Conservation (phyloP, 2,888 invertebrate genomes). For the Eilema griseolum region DNA sequence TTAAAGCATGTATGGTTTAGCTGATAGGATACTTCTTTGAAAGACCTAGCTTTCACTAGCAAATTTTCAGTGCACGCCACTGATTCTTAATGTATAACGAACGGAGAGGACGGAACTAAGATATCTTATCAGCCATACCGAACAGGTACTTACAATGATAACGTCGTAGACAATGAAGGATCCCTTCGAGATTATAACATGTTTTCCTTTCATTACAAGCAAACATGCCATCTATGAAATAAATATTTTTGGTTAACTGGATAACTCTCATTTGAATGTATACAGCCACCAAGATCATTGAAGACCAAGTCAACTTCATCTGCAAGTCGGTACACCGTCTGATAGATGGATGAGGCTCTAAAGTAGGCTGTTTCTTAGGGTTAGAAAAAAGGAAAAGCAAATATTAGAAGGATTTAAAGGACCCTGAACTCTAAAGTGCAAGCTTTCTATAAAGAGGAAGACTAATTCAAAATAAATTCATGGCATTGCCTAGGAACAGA, state of each 20-base stretch:
- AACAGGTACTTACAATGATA: constrained; percentile 54
- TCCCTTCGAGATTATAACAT: constrained; percentile 41
- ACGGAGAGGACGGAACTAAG: constrained; percentile 55
- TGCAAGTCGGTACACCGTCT: not conserved
- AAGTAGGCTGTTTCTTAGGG: not conserved
- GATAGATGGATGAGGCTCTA: not conserved
- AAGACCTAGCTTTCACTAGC: not conserved
- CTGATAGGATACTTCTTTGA: not conserved
- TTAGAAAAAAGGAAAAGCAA: not conserved
- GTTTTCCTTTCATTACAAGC: constrained; percentile 15
- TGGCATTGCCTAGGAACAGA: not conserved
- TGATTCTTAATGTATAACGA: constrained; percentile 53
- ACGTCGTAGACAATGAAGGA: constrained; percentile 37
- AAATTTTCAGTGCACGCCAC: constrained; percentile 19
- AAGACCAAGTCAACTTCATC: not conserved
- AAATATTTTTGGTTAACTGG: not conserved
- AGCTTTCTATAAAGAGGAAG: not conserved
- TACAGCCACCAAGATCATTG: not conserved
- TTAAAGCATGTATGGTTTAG: too few species aligned
- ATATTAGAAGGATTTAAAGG: too few species aligned
- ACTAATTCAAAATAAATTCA: not conserved
- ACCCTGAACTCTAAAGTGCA: not conserved
- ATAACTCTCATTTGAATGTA: not conserved
- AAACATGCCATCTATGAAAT: constrained; percentile 1
- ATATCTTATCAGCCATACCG: constrained; percentile 62